Evolutionary conservation across 2,888 invertebrate species (phyloP).

Genomic region (Leuctra nigra): DNA sequence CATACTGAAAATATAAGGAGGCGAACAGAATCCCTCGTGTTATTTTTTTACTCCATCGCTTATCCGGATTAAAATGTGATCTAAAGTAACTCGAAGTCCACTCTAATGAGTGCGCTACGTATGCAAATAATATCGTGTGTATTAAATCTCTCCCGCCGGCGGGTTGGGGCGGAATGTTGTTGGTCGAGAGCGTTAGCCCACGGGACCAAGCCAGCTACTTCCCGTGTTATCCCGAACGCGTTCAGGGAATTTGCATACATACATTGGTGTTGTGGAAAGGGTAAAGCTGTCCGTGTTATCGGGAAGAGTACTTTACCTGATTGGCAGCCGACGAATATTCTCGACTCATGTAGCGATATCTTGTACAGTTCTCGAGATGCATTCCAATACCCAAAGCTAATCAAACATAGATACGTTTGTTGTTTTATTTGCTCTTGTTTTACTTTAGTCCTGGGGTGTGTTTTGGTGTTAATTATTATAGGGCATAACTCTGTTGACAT

Average conservation of each 20-base stretch:
- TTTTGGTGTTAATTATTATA: too few relatives aligned
- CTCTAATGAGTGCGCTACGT: conserved; percentile 4
- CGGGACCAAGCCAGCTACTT: background rate
- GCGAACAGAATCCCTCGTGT: too few relatives aligned
- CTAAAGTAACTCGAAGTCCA: conserved; percentile 1
- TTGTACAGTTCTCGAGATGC: too few relatives aligned
- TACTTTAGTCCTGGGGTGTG: too few relatives aligned
- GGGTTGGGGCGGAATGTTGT: background rate
- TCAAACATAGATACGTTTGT: too few relatives aligned
- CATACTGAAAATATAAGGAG: too few relatives aligned
- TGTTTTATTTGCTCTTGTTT: too few relatives aligned
- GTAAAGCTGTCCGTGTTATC: background rate
- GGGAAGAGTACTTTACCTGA: conserved; percentile 2
- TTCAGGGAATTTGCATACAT: conserved; percentile 2
- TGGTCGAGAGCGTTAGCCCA: background rate
- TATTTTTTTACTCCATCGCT: background rate
- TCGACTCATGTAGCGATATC: too few relatives aligned
- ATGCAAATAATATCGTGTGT: conserved; percentile 4
- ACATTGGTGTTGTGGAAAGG: background rate
- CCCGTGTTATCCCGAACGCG: conserved; percentile 6
- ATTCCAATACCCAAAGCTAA: too few relatives aligned
- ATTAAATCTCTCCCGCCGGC: background rate
- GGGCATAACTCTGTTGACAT: too few relatives aligned
- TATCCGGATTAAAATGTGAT: conserved; percentile 9
- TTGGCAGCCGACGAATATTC: too few relatives aligned